These are phyloP conservation scores for Daphoenositta chrysoptera DNA, from an alignment of 2,113 vertebrate species.

Conservation along the genomic window DNA sequence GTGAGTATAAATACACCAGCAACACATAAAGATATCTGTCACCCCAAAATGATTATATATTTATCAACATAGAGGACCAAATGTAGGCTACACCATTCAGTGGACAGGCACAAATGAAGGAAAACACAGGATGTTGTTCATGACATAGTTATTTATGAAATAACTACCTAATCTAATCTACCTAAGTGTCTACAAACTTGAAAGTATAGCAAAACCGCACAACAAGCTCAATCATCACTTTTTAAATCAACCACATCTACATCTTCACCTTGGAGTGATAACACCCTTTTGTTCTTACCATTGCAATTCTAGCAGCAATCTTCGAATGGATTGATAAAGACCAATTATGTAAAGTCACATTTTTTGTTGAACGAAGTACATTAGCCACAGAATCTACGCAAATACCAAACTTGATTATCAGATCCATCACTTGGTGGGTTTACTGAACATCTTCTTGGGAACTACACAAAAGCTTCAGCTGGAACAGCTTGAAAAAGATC, in stretches of 20 bases:
- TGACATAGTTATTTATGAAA: not conserved
- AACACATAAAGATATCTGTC: not conserved
- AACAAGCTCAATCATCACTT: not conserved
- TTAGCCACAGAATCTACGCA: not conserved
- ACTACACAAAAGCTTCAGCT: not conserved
- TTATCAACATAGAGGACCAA: not conserved
- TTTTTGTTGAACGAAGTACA: not conserved
- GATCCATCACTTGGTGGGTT: not conserved
- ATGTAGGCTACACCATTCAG: not conserved
- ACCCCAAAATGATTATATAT: not conserved
- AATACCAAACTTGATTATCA: not conserved
- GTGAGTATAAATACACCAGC: not conserved
- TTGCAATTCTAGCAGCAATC: not conserved
- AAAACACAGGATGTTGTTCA: not conserved
- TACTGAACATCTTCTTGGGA: not conserved
- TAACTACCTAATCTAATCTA: too few relatives aligned
- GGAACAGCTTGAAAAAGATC: not conserved
- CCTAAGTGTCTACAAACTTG: not conserved
- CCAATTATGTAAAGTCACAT: accelerated
- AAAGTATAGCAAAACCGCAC: not conserved
- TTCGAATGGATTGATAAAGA: not conserved
- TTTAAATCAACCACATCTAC: not conserved
- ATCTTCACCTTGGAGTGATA: too few relatives aligned
- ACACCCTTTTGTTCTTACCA: not conserved
- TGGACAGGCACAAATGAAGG: not conserved